A percentile compares a stretch with the other conserved stretches of the same genome.
Evolutionary conservation across 2,888 invertebrate genomes (phyloP).

Genomic region (Salpingus planirostris): DNA sequence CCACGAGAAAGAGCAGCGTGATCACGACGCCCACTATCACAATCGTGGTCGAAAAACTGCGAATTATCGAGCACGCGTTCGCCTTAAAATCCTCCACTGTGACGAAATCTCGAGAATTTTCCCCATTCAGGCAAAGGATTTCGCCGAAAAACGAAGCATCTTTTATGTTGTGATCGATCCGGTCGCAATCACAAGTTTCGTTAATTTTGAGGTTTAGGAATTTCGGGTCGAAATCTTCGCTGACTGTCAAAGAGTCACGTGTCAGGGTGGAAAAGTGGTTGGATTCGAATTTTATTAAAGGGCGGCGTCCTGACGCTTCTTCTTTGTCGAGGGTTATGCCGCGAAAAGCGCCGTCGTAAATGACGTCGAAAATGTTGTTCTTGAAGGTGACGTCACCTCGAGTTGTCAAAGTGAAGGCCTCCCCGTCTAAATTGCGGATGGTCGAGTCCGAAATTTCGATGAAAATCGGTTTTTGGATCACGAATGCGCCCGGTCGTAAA

Average conservation of each 20-base stretch:
- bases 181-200: constrained; percentile 49
- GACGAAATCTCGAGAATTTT: constrained; percentile 22
- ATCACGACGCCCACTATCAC: constrained; percentile 40
- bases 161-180: constrained; percentile 23
- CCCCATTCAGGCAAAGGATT: constrained; percentile 31
- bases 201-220: constrained; percentile 53
- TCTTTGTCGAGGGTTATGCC: constrained; percentile 48
- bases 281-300: constrained; percentile 54
- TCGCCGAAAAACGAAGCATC: constrained; percentile 26
- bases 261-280: constrained; percentile 51
- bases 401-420: constrained; percentile 54
- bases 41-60: constrained; percentile 33
- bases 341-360: constrained; percentile 54
- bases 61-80: constrained; percentile 30
- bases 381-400: constrained; percentile 56
- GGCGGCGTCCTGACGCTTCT: constrained; percentile 23
- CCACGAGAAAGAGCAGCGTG: constrained; percentile 42
- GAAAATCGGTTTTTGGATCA: constrained; percentile 52
- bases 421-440: constrained; percentile 53
- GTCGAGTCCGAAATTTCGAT: constrained; percentile 53
- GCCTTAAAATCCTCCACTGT: constrained; percentile 30
- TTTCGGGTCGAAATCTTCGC: constrained; percentile 47
- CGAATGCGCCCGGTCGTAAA: constrained; percentile 62
- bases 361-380: constrained; percentile 52
- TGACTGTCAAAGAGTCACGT: constrained; percentile 51